Percentiles rank a stretch among this genome's conserved stretches.
These are phyloP conservation scores for Chironomus striatipennis DNA, from an alignment of 1,140 invertebrate species.

Conservation along the genomic window DNA sequence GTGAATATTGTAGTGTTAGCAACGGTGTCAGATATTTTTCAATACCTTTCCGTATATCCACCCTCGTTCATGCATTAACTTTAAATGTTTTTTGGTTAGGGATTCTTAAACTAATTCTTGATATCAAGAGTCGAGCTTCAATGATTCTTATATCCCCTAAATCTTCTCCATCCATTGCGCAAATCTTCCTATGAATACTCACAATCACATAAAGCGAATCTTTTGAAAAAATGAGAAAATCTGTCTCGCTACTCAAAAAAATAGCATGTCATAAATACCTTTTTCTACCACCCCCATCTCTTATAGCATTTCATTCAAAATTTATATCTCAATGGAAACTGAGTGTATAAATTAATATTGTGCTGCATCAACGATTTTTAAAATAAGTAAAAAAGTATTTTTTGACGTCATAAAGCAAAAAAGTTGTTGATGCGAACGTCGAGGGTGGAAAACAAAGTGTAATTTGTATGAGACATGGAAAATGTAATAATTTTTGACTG, in stretches of 20 bases:
- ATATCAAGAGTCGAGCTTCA: not conserved
- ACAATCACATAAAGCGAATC: not conserved
- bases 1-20: slow-evolving; percentile 19
- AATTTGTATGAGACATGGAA: slow-evolving; percentile 21
- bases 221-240: not conserved
- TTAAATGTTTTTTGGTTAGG: too few species aligned
- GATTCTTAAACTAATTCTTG: too few species aligned
- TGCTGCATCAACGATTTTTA: slow-evolving; percentile 12
- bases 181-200: not conserved
- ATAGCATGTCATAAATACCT: not conserved
- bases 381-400: not conserved
- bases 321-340: not conserved
- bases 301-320: too few species aligned
- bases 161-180: too few species aligned
- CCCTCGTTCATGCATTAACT: not conserved
- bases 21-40: not conserved
- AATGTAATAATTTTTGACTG: slow-evolving; percentile 21
- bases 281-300: not conserved
- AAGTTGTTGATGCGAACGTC: not conserved
- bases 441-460: not conserved
- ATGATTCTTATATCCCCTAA: not conserved
- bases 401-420: not conserved
- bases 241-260: slow-evolving; percentile 11
- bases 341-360: slow-evolving; percentile 21
- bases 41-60: not conserved